Conservation (phyloP, 2,888 invertebrate genomes). For the Minunthozetes semirufus region DNA sequence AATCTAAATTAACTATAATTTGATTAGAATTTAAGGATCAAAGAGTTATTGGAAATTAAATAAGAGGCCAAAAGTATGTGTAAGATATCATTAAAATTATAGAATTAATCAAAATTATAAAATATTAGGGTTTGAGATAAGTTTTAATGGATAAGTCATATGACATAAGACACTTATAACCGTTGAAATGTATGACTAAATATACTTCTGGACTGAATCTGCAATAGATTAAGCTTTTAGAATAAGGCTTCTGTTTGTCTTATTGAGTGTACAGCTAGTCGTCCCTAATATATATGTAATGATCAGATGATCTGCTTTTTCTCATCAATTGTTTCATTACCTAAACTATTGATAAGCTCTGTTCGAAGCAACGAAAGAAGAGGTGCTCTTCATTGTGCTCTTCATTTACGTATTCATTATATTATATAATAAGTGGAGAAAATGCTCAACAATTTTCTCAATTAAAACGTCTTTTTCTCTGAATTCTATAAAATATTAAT, state of each 20-base stretch:
- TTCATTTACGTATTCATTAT: not conserved
- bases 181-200: not conserved
- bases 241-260: constrained; percentile 27
- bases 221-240: constrained; percentile 3
- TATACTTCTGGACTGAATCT: not conserved
- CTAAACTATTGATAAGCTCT: constrained; percentile 9
- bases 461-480: not conserved
- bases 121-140: too few relatives aligned
- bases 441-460: constrained; percentile 2
- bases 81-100: too few relatives aligned
- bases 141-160: not conserved
- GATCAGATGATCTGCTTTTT: constrained; percentile 17
- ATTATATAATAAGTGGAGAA: constrained; percentile 3
- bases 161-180: constrained; percentile 16
- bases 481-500: not conserved
- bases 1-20: not conserved
- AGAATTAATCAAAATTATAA: too few relatives aligned
- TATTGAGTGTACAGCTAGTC: constrained; percentile 32
- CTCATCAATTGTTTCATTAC: constrained; percentile 14
- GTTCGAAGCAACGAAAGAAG: constrained; percentile 23
- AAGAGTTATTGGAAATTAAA: too few relatives aligned
- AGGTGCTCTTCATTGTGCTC: constrained; percentile 30
- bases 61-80: too few relatives aligned
- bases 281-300: not conserved
- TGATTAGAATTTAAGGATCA: not conserved